phyloP scores from a whole-genome alignment of 2,797 vertebrate species.

The Decapterus maruadsi region DNA sequence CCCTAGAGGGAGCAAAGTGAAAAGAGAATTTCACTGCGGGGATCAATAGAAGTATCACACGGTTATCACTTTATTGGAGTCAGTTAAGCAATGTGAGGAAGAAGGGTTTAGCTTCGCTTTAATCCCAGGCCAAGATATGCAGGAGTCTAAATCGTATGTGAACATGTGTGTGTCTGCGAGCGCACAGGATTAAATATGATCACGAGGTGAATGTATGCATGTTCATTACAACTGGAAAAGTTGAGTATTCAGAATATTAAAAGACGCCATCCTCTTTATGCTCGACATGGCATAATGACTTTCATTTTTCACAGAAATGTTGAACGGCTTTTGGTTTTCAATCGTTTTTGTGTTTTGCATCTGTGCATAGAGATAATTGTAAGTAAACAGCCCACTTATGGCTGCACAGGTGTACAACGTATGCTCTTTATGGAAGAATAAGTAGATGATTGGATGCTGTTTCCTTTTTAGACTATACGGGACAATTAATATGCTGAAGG shows the following conservation, averaged over 20 bases:
- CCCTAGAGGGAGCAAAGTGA: conserved; percentile 54
- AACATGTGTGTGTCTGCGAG: background rate
- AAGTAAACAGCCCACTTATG: conserved; percentile 18
- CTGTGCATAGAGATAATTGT: conserved; percentile 37
- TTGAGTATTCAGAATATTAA: background rate
- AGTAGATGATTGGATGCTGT: conserved; percentile 33
- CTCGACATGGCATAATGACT: conserved; percentile 12
- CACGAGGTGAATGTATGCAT: background rate
- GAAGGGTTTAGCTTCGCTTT: conserved; percentile 38
- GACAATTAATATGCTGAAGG: conserved; percentile 33
- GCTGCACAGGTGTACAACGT: conserved; percentile 37
- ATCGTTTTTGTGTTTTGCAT: background rate
- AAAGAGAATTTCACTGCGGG: conserved; percentile 63
- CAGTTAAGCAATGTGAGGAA: conserved; percentile 39
- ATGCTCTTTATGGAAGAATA: conserved; percentile 33
- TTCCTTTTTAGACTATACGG: conserved; percentile 35
- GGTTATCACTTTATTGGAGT: conserved; percentile 48
- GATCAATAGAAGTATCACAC: conserved; percentile 62
- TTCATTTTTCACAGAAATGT: conserved; percentile 23
- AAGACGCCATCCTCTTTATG: background rate
- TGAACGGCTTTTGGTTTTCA: conserved; percentile 5
- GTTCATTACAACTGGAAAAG: background rate
- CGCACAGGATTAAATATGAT: conserved; percentile 10
- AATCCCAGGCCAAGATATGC: conserved; percentile 42
- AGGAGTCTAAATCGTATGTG: background rate